A percentile compares a stretch with the other conserved stretches of the same genome.
Evolutionary conservation across 2,797 vertebrate genomes (phyloP).

Genomic region (Micromesistius poutassou): DNA sequence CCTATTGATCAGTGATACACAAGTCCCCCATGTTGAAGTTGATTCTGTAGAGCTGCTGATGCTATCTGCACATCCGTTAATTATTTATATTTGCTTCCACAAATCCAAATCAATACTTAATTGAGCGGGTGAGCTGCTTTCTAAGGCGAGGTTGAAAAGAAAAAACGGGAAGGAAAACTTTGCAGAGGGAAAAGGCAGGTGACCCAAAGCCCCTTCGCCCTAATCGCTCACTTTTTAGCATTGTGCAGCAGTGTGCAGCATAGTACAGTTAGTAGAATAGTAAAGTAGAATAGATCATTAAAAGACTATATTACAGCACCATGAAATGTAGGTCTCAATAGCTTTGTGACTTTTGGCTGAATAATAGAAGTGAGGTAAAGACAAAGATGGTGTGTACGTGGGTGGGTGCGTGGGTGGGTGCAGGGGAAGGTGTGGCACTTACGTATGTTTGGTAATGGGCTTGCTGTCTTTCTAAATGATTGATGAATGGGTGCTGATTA

Average conservation of each 20-base stretch:
- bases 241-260: too few species aligned
- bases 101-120: conserved; percentile 72
- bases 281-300: too few species aligned
- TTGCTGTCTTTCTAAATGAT: conserved; percentile 31
- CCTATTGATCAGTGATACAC: conserved; percentile 62
- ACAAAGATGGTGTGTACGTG: conserved; percentile 13
- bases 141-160: conserved; percentile 13
- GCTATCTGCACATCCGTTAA: conserved; percentile 66
- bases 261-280: too few species aligned
- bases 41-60: conserved; percentile 61
- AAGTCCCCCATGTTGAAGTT: conserved; percentile 53
- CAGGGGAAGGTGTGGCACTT: background rate
- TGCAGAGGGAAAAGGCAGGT: conserved; percentile 37
- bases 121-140: conserved; percentile 55
- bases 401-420: conserved; percentile 9
- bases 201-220: conserved; percentile 20
- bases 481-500: conserved; percentile 56
- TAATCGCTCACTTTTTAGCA: conserved; percentile 21
- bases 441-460: conserved; percentile 11
- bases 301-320: too few species aligned
- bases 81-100: conserved; percentile 67
- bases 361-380: conserved; percentile 14
- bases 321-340: too few species aligned
- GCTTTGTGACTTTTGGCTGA: background rate
- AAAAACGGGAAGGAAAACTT: conserved; percentile 42